Base-by-base conservation (phyloP, 2,113 vertebrate genomes). In the Oophaga pumilio region DNA sequence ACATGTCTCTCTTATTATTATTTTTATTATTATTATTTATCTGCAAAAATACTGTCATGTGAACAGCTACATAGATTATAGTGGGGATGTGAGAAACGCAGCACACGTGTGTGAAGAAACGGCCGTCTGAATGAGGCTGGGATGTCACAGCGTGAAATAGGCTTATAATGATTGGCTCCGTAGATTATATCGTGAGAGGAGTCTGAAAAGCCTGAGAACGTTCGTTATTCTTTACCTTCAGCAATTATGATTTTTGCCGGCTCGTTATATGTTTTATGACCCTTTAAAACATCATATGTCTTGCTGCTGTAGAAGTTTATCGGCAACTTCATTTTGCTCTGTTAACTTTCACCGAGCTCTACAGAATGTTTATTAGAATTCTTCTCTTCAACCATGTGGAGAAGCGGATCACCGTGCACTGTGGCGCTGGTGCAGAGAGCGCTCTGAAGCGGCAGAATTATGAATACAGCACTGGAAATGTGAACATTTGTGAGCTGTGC, bases 281-380 rank as follows among this genome's bases (percentile, higher is more conserved):
- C 33, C 73, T 76, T 76, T 76, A 76, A 20, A 68, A 43, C 18
- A 50, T 76, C 53, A 53, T 76, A 76, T n/a, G 24, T 52, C 50
- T 13, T 10, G 10, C 49, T 52, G 43, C 74, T 53, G 22, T 20
- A 50, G 49, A 76, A 22, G 20, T 76, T n/a, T 76, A 11, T 22
- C 12, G 49, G 24, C 49, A 1, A 76, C 18, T 50, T 20, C 53
- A n/a, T 52, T 76, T 76, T 79, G 76, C n/a, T 4, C 76, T 24
- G 13, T 79, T 76, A n/a, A 76, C 69, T 79, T 57, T 79, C 28
- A 18, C 22, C 17, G 13, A 79, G 28, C 52, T 20, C 43, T 52
- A 13, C 74, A 68, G 26, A 68, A 68, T 10, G 64, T 68, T 68
- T 68, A 68, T 52, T 76, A 50, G 15, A 76, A 76, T 76, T 76